Conservation (phyloP, 1,140 invertebrate genomes). For the Xylocopa sonorina region DNA sequence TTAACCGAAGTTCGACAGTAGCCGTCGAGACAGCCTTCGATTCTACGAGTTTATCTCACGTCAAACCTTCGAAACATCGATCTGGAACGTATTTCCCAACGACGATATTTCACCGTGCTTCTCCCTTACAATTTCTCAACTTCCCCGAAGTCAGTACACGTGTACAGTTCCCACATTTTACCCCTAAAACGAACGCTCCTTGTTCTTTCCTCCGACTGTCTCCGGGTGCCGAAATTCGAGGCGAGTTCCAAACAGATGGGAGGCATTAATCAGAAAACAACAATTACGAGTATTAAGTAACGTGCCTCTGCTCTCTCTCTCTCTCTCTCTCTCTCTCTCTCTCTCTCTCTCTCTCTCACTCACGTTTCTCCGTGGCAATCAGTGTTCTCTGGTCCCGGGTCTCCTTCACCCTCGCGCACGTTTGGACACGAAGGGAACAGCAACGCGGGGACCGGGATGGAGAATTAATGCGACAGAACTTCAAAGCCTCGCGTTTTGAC, state of each 20-base stretch:
- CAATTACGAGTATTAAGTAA: conserved; percentile 42
- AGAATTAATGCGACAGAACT: conserved; percentile 60
- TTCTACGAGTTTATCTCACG: neutral
- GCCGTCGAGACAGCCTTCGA: no score
- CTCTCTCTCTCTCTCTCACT: neutral
- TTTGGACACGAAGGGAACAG: neutral
- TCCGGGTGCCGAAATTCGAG: neutral
- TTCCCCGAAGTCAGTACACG: no score
- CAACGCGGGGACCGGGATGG: neutral
- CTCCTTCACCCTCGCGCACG: conserved; percentile 1
- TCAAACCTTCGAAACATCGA: neutral
- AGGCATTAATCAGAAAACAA: conserved; percentile 38
- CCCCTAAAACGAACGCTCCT: neutral
- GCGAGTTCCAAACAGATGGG: conserved; percentile 4
- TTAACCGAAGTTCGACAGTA: no score
- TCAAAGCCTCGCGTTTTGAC: conserved; percentile 59
- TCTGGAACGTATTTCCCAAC: neutral
- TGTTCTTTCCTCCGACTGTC: neutral
- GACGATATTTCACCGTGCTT: neutral
- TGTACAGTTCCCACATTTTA: neutral
- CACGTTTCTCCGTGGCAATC: conserved; percentile 4
- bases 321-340: neutral
- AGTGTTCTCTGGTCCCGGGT: neutral
- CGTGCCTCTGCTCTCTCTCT: neutral
- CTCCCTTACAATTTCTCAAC: neutral